Conservation (phyloP, 2,888 invertebrate species). For the Mactromeris polynyma region DNA sequence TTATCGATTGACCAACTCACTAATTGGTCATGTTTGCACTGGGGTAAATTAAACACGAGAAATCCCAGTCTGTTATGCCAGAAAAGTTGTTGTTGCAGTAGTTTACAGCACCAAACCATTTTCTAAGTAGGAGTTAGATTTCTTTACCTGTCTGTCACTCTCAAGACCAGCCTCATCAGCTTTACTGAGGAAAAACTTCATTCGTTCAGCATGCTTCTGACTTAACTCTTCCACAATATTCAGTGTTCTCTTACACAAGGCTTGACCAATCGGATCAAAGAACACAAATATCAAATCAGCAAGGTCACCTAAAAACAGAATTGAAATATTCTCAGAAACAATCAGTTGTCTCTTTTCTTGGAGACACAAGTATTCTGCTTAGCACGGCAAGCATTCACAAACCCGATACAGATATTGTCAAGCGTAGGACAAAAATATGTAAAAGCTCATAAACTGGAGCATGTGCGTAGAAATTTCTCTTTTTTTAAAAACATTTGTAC, state of each 20-base stretch:
- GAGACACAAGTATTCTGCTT: too few species aligned
- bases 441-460: too few species aligned
- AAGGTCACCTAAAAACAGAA: conserved; percentile 82
- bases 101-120: not conserved
- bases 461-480: too few species aligned
- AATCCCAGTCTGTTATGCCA: not conserved
- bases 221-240: conserved; percentile 89
- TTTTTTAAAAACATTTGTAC: too few species aligned
- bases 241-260: conserved; percentile 89
- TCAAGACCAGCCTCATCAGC: conserved; percentile 90
- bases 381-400: too few species aligned
- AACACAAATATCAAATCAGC: conserved; percentile 90
- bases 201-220: conserved; percentile 88
- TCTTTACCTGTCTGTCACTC: conserved; percentile 88
- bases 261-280: conserved; percentile 90
- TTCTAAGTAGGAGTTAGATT: not conserved
- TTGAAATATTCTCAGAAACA: too few species aligned
- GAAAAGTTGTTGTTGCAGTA: too few species aligned
- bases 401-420: too few species aligned
- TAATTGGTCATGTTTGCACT: too few species aligned
- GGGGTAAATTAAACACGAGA: not conserved
- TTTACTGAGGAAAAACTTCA: conserved; percentile 89
- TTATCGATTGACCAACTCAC: too few species aligned
- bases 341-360: too few species aligned
- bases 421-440: too few species aligned